These are phyloP conservation scores for Drosophila kohkoa DNA, from an alignment of 1,140 invertebrate species.

Conservation along the genomic window DNA sequence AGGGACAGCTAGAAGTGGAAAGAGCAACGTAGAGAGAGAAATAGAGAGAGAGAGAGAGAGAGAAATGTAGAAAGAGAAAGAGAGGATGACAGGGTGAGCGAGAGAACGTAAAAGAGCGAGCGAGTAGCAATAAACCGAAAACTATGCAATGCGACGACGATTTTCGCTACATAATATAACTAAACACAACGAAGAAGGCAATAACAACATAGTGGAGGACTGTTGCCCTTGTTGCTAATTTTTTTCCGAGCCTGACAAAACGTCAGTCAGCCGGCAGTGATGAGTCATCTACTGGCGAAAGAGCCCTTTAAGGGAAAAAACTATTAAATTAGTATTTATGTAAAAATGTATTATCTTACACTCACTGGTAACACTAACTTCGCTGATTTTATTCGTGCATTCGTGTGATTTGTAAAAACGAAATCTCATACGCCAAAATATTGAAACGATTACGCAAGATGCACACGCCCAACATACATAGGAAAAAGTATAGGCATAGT, in stretches of 20 bases:
- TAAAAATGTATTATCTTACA: too few relatives aligned
- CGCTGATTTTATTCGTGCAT: too few relatives aligned
- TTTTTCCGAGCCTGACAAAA: constrained; percentile 49
- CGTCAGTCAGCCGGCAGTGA: constrained; percentile 69
- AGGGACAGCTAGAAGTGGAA: too few relatives aligned
- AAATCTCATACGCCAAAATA: too few relatives aligned
- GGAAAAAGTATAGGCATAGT: too few relatives aligned
- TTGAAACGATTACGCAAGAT: too few relatives aligned
- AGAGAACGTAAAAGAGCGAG: neutral
- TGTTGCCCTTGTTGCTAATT: constrained; percentile 28
- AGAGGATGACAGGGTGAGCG: neutral
- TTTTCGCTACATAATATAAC: constrained; percentile 39
- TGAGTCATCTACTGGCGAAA: constrained; percentile 60
- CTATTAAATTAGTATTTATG: neutral
- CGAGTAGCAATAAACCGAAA: constrained; percentile 29
- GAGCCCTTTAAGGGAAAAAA: constrained; percentile 40
- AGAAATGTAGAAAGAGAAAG: neutral
- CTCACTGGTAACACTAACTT: too few relatives aligned
- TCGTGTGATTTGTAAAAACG: too few relatives aligned
- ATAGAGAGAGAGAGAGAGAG: neutral
- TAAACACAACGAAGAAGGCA: constrained; percentile 57
- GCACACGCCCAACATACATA: too few relatives aligned
- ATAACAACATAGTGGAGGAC: constrained; percentile 53
- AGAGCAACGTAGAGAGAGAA: too few relatives aligned
- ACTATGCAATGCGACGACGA: constrained; percentile 47